Conservation (phyloP, 2,888 invertebrate genomes). For the Lymantria monacha region DNA sequence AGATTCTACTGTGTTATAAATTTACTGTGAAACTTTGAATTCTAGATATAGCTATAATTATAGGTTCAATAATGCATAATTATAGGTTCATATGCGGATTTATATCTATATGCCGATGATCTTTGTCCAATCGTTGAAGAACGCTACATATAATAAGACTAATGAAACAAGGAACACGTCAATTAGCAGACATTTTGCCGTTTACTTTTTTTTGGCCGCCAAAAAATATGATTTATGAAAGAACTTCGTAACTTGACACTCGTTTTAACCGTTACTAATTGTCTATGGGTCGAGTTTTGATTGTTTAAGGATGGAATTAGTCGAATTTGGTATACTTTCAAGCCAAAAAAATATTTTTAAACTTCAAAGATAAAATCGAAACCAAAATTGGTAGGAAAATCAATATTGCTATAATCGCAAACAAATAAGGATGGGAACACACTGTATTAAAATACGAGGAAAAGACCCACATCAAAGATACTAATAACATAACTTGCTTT, state of each 20-base stretch:
- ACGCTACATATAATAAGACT: conserved; percentile 35
- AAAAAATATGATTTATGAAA: conserved; percentile 77
- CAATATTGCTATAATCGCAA: too few relatives aligned
- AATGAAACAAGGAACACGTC: conserved; percentile 72
- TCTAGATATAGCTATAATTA: too few relatives aligned
- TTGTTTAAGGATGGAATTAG: conserved; percentile 38
- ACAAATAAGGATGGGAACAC: too few relatives aligned
- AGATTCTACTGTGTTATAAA: too few relatives aligned
- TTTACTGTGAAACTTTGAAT: too few relatives aligned
- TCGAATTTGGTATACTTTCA: conserved; percentile 14
- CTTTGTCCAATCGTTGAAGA: conserved; percentile 35
- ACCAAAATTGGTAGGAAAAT: background rate
- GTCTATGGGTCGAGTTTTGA: conserved; percentile 54
- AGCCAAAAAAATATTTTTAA: background rate
- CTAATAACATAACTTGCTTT: too few relatives aligned
- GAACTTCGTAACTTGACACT: conserved; percentile 63
- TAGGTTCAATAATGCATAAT: too few relatives aligned
- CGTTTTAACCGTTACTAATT: conserved; percentile 74
- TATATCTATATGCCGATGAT: background rate
- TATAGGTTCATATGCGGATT: too few relatives aligned
- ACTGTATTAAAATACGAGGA: too few relatives aligned
- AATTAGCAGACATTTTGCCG: conserved; percentile 78
- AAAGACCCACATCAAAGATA: too few relatives aligned
- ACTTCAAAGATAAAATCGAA: background rate
- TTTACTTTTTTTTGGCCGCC: conserved; percentile 50